Conservation (phyloP, 2,888 invertebrate genomes). For the Drosophila sordidula region DNA sequence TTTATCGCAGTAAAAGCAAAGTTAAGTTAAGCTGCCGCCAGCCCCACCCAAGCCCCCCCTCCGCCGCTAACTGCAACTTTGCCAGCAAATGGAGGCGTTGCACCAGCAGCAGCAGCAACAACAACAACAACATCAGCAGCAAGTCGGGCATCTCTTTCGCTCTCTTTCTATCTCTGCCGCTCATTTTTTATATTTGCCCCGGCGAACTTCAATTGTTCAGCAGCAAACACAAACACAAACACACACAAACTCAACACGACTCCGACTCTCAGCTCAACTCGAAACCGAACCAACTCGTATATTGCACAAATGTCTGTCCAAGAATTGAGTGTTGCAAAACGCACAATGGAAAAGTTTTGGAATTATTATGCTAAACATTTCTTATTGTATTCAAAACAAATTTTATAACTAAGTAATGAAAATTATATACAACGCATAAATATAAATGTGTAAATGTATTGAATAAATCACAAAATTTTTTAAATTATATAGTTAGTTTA, state of each 20-base stretch:
- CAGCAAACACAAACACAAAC: conserved; percentile 55
- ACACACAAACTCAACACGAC: conserved; percentile 26
- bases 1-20: conserved; percentile 85
- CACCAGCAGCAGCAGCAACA: conserved; percentile 52
- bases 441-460: too few relatives aligned
- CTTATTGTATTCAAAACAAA: too few relatives aligned
- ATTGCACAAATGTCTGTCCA: conserved; percentile 61
- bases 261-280: conserved; percentile 41
- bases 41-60: background rate
- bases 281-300: conserved; percentile 32
- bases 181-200: conserved; percentile 76
- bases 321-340: conserved; percentile 50
- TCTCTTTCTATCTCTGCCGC: conserved; percentile 25
- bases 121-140: conserved; percentile 25
- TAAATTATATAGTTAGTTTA: too few relatives aligned
- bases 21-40: conserved; percentile 78
- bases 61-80: conserved; percentile 45
- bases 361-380: background rate
- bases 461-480: too few relatives aligned
- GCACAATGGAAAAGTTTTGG: conserved; percentile 33
- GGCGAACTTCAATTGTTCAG: conserved; percentile 77
- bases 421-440: too few relatives aligned
- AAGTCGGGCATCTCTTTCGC: conserved; percentile 21
- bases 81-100: conserved; percentile 70
- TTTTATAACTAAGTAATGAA: too few relatives aligned